Evolutionary conservation across 2,888 invertebrate species (phyloP).

Genomic region (Hyposoter didymator): DNA sequence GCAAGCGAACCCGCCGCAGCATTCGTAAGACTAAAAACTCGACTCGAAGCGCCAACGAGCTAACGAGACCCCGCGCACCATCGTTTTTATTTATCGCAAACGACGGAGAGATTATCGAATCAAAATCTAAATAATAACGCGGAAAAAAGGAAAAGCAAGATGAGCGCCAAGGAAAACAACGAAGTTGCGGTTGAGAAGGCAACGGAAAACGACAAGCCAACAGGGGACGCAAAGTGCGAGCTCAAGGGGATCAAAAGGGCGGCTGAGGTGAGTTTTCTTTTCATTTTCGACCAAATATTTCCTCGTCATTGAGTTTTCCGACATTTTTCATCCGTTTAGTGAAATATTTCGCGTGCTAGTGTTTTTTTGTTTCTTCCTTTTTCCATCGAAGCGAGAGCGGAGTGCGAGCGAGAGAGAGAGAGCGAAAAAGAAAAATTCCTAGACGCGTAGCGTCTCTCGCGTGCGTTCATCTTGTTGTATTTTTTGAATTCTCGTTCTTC

Average conservation of each 20-base stretch:
- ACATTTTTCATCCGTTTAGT: neutral
- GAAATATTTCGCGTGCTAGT: constrained; percentile 57
- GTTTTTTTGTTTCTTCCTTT: constrained; percentile 37
- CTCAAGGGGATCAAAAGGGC: constrained; percentile 95
- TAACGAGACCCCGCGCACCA: constrained; percentile 59
- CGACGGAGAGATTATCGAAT: constrained; percentile 22
- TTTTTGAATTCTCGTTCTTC: constrained; percentile 8
- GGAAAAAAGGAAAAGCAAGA: constrained; percentile 83
- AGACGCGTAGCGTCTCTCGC: constrained; percentile 65
- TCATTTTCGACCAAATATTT: constrained; percentile 20
- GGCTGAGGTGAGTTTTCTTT: constrained; percentile 90
- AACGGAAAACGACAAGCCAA: constrained; percentile 91
- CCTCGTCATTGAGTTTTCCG: neutral
- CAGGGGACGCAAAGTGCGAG: constrained; percentile 91
- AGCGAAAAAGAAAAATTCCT: constrained; percentile 64
- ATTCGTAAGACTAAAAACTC: constrained; percentile 25
- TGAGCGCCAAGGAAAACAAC: constrained; percentile 94
- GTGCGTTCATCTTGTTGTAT: constrained; percentile 56
- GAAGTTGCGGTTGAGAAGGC: constrained; percentile 94
- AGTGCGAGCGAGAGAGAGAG: constrained; percentile 43
- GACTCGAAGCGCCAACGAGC: constrained; percentile 43
- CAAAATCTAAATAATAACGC: neutral
- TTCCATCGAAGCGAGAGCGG: neutral
- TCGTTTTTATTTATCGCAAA: constrained; percentile 29
- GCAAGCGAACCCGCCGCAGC: constrained; percentile 49